A percentile compares a stretch with the other conserved stretches of the same genome.
Evolutionary conservation across 2,888 invertebrate species (phyloP).

Genomic region (Chrysolina haemoptera): DNA sequence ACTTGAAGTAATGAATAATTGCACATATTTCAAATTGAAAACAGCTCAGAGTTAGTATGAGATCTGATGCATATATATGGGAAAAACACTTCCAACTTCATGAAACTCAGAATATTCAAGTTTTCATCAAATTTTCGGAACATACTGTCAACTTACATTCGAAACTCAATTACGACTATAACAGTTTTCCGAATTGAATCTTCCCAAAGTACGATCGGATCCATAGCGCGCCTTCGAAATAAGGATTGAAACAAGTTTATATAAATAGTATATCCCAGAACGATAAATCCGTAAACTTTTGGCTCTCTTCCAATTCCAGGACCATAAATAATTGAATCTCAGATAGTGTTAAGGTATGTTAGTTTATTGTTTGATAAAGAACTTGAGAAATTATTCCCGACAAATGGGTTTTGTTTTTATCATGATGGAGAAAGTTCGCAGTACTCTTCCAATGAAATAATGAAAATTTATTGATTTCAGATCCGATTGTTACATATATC

Average conservation of each 20-base stretch:
- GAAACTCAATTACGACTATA: neutral
- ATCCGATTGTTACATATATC: too few relatives aligned
- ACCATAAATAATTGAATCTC: neutral
- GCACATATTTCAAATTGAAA: too few relatives aligned
- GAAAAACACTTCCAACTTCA: neutral
- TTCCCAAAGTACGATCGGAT: too few relatives aligned
- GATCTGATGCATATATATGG: too few relatives aligned
- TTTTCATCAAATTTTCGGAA: neutral
- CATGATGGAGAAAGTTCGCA: neutral
- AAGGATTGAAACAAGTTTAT: neutral
- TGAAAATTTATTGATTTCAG: too few relatives aligned
- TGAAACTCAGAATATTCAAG: neutral
- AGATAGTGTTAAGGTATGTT: constrained; percentile 1
- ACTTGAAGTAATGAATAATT: too few relatives aligned
- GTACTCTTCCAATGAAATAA: too few relatives aligned
- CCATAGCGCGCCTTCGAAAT: neutral
- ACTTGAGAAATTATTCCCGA: neutral
- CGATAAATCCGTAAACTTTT: constrained; percentile 1
- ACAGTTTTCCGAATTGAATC: neutral
- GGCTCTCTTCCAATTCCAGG: neutral
- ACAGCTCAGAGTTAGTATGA: too few relatives aligned
- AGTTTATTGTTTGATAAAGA: constrained; percentile 15
- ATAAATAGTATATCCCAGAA: neutral
- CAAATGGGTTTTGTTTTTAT: neutral
- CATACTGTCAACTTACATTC: neutral